These are phyloP conservation scores for Rhadina sibilatrix DNA, from an alignment of 2,113 vertebrate genomes.

Conservation along the genomic window DNA sequence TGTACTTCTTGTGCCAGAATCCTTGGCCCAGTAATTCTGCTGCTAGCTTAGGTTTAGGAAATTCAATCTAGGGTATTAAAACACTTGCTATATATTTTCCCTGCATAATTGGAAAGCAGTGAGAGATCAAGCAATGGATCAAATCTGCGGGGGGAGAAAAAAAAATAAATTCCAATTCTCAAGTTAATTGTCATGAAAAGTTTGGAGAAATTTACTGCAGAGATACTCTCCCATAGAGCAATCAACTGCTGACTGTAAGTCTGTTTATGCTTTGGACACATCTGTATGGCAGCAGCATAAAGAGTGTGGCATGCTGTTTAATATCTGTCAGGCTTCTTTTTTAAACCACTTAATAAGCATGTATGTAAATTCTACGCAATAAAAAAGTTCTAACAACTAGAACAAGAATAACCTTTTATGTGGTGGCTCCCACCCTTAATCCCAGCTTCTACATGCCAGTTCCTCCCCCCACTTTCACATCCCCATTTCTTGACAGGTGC, in stretches of 20 bases:
- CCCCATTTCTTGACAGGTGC: conserved; percentile 62
- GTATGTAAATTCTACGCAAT: conserved; percentile 68
- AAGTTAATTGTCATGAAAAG: conserved; percentile 58
- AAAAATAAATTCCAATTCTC: conserved; percentile 2
- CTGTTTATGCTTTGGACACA: conserved; percentile 70
- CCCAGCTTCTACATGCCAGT: conserved; percentile 52
- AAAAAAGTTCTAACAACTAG: conserved; percentile 68
- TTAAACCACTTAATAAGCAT: conserved; percentile 72
- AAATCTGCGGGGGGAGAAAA: background rate
- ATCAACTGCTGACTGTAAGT: conserved; percentile 36
- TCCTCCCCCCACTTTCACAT: conserved; percentile 62
- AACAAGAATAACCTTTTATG: conserved; percentile 68
- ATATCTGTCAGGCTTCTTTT: conserved; percentile 71
- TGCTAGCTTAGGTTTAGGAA: conserved; percentile 55
- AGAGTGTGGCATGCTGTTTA: conserved; percentile 69
- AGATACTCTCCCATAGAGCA: conserved; percentile 59
- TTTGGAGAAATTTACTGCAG: conserved; percentile 28
- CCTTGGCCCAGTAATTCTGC: conserved; percentile 19
- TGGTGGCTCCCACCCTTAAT: conserved; percentile 69
- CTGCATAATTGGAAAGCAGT: conserved; percentile 51
- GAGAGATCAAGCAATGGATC: conserved; percentile 54
- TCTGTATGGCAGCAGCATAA: conserved; percentile 70
- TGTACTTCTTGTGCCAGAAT: conserved; percentile 61
- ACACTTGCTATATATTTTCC: conserved; percentile 55
- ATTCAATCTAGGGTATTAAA: conserved; percentile 58